Conservation (phyloP, 2,888 invertebrate genomes). For the Kuschelorhynchus macadamiae region DNA sequence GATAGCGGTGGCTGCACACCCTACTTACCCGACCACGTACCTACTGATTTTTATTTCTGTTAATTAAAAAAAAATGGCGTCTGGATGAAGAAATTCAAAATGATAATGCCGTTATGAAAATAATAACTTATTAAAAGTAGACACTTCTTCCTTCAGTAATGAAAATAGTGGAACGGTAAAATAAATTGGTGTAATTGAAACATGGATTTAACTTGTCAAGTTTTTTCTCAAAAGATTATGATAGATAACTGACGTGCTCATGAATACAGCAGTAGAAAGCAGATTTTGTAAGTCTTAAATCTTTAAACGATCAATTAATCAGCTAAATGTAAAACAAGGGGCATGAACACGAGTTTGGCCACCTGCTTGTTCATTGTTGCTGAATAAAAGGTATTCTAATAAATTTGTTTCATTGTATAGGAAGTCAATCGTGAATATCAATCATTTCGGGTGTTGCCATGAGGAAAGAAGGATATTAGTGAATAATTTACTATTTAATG, state of each 20-base stretch:
- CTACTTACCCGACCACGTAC: too few relatives aligned
- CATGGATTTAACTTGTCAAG: constrained; percentile 16
- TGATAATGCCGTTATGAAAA: too few relatives aligned
- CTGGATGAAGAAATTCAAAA: too few relatives aligned
- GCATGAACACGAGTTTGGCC: constrained; percentile 12
- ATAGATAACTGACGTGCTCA: constrained; percentile 4
- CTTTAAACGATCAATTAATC: constrained; percentile 21
- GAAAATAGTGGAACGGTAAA: too few relatives aligned
- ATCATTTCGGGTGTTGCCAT: constrained; percentile 7
- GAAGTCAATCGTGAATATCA: constrained; percentile 12
- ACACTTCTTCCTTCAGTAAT: too few relatives aligned
- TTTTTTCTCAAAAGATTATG: not conserved
- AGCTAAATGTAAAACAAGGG: constrained; percentile 26
- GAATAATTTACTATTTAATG: not conserved
- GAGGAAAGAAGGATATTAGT: not conserved
- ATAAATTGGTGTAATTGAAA: constrained; percentile 12
- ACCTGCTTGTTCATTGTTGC: constrained; percentile 13
- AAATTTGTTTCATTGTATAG: too few relatives aligned
- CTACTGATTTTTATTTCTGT: too few relatives aligned
- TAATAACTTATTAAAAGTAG: too few relatives aligned
- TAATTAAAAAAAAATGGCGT: too few relatives aligned
- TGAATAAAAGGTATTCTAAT: too few relatives aligned
- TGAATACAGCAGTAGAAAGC: constrained; percentile 14
- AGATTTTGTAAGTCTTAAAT: constrained; percentile 7
- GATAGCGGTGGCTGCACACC: too few relatives aligned